These are phyloP conservation scores for Gastrophysa polygoni DNA, from an alignment of 2,888 invertebrate species.

Conservation along the genomic window DNA sequence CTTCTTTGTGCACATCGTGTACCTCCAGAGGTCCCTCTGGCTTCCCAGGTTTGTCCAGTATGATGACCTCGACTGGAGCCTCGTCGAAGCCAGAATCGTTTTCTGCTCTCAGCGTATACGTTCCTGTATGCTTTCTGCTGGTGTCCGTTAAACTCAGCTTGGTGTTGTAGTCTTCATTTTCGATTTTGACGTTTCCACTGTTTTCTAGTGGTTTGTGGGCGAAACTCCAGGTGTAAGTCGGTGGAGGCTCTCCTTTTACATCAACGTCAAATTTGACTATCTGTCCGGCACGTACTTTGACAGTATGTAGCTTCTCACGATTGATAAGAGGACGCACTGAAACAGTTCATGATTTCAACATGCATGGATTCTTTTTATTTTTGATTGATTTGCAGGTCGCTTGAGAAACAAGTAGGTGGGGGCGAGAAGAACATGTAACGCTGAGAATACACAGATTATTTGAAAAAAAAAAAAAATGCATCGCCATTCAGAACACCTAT, in stretches of 20 bases:
- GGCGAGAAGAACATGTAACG: too few species aligned
- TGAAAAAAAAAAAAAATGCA: too few species aligned
- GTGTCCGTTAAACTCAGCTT: slow-evolving; percentile 82
- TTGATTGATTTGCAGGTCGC: too few species aligned
- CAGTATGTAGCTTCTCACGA: slow-evolving; percentile 86
- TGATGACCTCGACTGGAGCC: slow-evolving; percentile 89
- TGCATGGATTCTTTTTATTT: too few species aligned
- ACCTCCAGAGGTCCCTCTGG: slow-evolving; percentile 94
- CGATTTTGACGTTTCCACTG: slow-evolving; percentile 74
- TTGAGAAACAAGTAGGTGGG: too few species aligned
- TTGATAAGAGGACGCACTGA: slow-evolving; percentile 95
- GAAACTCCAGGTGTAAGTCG: slow-evolving; percentile 83
- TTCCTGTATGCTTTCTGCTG: slow-evolving; percentile 83
- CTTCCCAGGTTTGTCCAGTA: slow-evolving; percentile 82
- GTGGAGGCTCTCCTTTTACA: slow-evolving; percentile 96
- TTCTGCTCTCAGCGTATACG: slow-evolving; percentile 89
- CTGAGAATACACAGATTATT: too few species aligned
- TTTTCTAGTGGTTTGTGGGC: slow-evolving; percentile 71
- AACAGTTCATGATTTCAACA: too few species aligned
- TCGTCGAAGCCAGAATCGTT: slow-evolving; percentile 94
- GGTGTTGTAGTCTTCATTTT: slow-evolving; percentile 91
- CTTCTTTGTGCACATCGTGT: slow-evolving; percentile 88
- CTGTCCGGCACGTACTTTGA: slow-evolving; percentile 90
- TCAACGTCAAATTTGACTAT: slow-evolving; percentile 91
- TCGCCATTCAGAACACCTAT: too few species aligned